Evolutionary conservation across 1,140 invertebrate species (phyloP), one percentile per base, ranked within the genome.

Genomic region (Atta cephalotes): DNA sequence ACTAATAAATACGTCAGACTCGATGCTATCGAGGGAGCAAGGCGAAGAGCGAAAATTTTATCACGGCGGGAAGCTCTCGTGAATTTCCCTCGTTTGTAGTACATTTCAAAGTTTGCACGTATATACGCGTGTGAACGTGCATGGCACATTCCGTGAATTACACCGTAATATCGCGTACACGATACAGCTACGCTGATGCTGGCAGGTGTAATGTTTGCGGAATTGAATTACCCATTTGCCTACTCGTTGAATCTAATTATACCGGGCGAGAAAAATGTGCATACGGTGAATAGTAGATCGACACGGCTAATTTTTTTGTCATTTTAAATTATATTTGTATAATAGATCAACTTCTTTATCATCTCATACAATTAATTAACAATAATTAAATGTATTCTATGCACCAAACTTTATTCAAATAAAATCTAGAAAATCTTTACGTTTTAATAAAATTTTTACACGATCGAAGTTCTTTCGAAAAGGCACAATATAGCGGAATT

Each of bases 171-270:
- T 71, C 78, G 49, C 18, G 25, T 56, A 72, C 79, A 82, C n/a
- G 66, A 21, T 25, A 16, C 53, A 45, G 35, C 35, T 49, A 74
- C 39, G 70, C 39, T 84, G 70, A 84, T 28, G 56, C 58, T 62
- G 66, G 81, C 51, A 49, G 56, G 81, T 63, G 51, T 85, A 86
- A 85, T 78, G 56, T 87, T 86, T 65, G 25, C 70, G n/a, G 82
- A 77, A 77, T 87, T 77, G 65, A 85, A 77, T 86, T 85, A 76
- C 21, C 35, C 28, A 60, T 85, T 66, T 72, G 45, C 51, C 70
- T 76, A 84, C 45, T 84, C 70, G 56, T 84, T 62, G 25, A 60
- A 12, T 49, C 21, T 63, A 76, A 84, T 84, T 76, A 84, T 74
- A 28, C n/a, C 2, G 56, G 21, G 9, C 10, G 14, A 39, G 14